These are phyloP conservation scores for Stenolophus ochropezus DNA, from an alignment of 2,888 invertebrate genomes.

Conservation along the genomic window DNA sequence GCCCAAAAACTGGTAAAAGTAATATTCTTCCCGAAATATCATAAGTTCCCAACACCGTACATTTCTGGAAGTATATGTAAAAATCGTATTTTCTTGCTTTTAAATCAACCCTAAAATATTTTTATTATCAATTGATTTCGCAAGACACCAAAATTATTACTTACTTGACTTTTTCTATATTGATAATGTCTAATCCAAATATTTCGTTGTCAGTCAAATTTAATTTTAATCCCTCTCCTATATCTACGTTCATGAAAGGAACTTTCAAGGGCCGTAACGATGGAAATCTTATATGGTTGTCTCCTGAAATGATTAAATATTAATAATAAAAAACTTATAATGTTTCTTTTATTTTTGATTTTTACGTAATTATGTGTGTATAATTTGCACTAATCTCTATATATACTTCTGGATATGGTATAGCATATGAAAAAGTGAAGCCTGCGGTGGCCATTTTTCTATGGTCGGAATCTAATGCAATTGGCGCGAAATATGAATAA, in stretches of 20 bases:
- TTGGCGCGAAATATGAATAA: no score
- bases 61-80: background rate
- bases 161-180: slow-evolving; percentile 10
- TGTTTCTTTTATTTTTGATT: background rate
- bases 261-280: slow-evolving; percentile 36
- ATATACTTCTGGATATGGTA: no score
- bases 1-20: slow-evolving; percentile 1
- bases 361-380: no score
- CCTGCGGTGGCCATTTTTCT: no score
- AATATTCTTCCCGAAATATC: background rate
- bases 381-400: no score
- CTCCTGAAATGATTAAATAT: background rate
- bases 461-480: no score
- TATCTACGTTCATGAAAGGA: background rate
- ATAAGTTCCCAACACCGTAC: background rate
- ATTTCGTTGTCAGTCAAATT: slow-evolving; percentile 17
- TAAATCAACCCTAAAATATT: background rate
- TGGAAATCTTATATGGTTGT: background rate
- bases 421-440: no score
- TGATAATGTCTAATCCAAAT: background rate
- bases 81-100: background rate
- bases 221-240: slow-evolving; percentile 15
- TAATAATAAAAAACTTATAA: background rate
- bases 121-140: background rate
- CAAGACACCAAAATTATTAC: background rate